Evolutionary conservation across 2,797 vertebrate genomes (phyloP).

Genomic region (Liparis tanakae): DNA sequence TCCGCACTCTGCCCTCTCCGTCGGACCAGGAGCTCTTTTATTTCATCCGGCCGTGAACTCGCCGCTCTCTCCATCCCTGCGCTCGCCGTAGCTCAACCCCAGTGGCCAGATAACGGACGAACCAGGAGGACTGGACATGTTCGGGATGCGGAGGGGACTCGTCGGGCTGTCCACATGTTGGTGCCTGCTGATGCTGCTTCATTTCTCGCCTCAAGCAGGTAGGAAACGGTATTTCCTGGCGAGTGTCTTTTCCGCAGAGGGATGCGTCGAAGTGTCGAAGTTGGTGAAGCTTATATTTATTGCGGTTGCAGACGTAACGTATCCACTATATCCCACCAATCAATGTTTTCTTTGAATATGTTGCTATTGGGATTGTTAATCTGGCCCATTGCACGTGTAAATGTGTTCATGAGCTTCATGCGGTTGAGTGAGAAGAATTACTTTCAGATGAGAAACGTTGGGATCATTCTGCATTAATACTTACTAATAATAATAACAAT

Average conservation of each 20-base stretch:
- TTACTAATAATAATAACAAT: too few relatives aligned
- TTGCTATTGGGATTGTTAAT: neutral
- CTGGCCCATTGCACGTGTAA: neutral
- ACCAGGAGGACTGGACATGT: constrained; percentile 47
- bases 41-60: neutral
- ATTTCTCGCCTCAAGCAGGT: constrained; percentile 61
- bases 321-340: neutral
- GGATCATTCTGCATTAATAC: neutral
- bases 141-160: constrained; percentile 41
- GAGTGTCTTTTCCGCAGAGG: neutral
- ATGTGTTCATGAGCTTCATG: neutral
- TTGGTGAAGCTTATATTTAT: neutral
- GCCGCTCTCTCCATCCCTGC: neutral
- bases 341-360: neutral
- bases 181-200: constrained; percentile 67
- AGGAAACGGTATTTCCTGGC: constrained; percentile 27
- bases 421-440: neutral
- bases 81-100: neutral
- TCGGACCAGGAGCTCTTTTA: neutral
- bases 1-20: neutral
- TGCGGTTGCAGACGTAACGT: neutral
- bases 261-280: neutral
- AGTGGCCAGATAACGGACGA: neutral
- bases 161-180: constrained; percentile 51
- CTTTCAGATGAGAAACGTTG: neutral